Conservation (phyloP, 2,888 invertebrate species). For the Platynereis dumerilii region DNA sequence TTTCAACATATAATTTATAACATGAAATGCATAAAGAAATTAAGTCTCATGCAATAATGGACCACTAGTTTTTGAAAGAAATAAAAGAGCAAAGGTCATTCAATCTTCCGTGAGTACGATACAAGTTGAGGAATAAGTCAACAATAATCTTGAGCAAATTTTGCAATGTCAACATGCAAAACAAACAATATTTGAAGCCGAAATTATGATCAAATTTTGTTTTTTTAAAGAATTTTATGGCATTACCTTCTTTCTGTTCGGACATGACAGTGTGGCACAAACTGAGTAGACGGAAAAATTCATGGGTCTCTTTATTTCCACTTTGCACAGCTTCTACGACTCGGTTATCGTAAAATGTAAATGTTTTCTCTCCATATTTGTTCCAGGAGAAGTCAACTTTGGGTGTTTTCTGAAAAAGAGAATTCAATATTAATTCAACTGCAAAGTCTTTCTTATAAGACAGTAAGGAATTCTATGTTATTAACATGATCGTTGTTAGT, state of each 20-base stretch:
- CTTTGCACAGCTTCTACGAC: slow-evolving; percentile 81
- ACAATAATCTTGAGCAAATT: too few relatives aligned
- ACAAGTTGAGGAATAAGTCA: too few relatives aligned
- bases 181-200: too few relatives aligned
- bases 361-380: slow-evolving; percentile 87
- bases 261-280: slow-evolving; percentile 99
- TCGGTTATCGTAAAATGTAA: slow-evolving; percentile 90
- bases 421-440: not conserved
- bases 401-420: slow-evolving; percentile 71
- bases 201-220: not conserved
- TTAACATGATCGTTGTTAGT: too few relatives aligned
- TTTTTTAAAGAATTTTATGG: not conserved
- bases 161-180: too few relatives aligned
- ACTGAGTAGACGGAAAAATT: slow-evolving; percentile 90
- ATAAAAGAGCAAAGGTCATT: too few relatives aligned
- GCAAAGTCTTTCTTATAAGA: slow-evolving; percentile 4
- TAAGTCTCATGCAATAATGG: too few relatives aligned
- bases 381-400: slow-evolving; percentile 93
- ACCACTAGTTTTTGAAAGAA: too few relatives aligned
- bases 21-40: too few relatives aligned
- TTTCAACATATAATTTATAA: too few relatives aligned
- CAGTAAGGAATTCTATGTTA: not conserved
- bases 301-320: slow-evolving; percentile 78
- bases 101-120: too few relatives aligned
- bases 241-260: slow-evolving; percentile 79